These are phyloP conservation scores for Entelurus aequoreus DNA, from an alignment of 2,113 vertebrate genomes.

Conservation along the genomic window DNA sequence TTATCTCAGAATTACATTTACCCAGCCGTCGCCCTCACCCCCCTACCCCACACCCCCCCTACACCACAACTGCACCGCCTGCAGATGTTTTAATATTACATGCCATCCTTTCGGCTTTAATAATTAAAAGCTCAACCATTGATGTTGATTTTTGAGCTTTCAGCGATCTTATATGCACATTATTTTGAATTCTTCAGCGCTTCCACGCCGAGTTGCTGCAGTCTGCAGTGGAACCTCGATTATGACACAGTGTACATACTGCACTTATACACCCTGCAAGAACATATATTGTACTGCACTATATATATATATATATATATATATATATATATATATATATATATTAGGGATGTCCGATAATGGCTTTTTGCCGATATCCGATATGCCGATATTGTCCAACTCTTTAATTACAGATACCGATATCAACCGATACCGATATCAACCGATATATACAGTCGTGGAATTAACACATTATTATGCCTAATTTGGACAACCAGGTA, in stretches of 20 bases:
- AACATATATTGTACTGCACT: too few species aligned
- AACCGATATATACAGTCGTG: too few species aligned
- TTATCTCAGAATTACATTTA: not conserved
- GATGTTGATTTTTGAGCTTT: conserved; percentile 67
- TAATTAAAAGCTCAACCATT: conserved; percentile 62
- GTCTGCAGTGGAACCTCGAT: not conserved
- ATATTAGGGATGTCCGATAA: too few species aligned
- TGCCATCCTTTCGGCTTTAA: conserved; percentile 70
- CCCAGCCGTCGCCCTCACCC: conserved; percentile 21
- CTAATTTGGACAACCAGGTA: too few species aligned
- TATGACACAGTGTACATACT: not conserved
- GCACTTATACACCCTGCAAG: not conserved
- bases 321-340: too few species aligned
- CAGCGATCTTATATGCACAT: conserved; percentile 37
- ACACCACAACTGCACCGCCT: conserved; percentile 48
- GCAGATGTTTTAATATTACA: conserved; percentile 73
- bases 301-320: too few species aligned
- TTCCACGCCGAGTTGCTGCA: not conserved
- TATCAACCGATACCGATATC: too few species aligned
- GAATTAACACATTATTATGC: too few species aligned
- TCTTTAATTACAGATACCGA: too few species aligned
- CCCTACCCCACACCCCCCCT: conserved; percentile 36
- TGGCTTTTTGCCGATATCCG: too few species aligned
- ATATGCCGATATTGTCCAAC: too few species aligned
- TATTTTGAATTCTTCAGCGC: conserved; percentile 29